Conservation (phyloP, 1,140 invertebrate genomes). For the Drosophila ercepeae region DNA sequence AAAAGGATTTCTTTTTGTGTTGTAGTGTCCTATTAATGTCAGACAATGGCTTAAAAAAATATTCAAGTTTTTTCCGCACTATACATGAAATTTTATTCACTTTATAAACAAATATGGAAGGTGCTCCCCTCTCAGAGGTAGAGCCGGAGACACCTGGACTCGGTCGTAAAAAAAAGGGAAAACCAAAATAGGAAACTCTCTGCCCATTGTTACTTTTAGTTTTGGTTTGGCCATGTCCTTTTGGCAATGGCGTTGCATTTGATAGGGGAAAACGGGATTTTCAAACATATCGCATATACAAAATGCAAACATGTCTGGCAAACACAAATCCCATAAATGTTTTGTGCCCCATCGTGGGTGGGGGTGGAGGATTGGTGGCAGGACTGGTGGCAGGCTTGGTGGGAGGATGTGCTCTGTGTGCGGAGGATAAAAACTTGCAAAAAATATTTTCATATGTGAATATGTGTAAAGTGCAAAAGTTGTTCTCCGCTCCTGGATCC, state of each 20-base stretch:
- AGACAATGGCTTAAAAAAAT: neutral
- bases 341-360: constrained; percentile 35
- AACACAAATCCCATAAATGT: constrained; percentile 82
- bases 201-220: neutral
- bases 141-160: neutral
- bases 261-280: constrained; percentile 73
- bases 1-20: neutral
- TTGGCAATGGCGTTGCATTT: constrained; percentile 36
- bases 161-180: neutral
- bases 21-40: neutral
- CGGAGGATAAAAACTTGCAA: constrained; percentile 71
- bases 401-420: neutral
- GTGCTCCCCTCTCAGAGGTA: neutral
- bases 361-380: neutral
- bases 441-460: constrained; percentile 81
- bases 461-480: constrained; percentile 81
- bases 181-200: neutral
- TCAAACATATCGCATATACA: constrained; percentile 82
- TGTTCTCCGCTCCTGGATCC: constrained; percentile 24
- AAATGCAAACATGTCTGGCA: constrained; percentile 82
- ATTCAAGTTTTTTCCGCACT: neutral
- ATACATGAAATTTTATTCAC: neutral
- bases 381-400: too few relatives aligned
- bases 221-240: constrained; percentile 17
- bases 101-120: neutral